phyloP scores from a whole-genome alignment of 2,113 vertebrate species.

The Gorsachius goisagi region DNA sequence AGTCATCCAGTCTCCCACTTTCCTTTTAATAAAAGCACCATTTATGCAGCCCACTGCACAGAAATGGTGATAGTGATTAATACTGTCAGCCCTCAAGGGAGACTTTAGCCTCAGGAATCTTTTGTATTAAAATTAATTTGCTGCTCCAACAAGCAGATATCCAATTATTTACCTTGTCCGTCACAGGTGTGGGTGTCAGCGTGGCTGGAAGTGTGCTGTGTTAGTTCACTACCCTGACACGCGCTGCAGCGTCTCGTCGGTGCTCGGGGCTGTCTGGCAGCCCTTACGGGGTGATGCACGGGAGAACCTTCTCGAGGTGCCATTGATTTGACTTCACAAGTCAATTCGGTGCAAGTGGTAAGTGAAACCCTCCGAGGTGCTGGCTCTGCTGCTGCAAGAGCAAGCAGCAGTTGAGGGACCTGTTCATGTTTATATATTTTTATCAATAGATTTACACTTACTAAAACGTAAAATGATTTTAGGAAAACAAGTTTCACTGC shows the following conservation, averaged over 20 bases:
- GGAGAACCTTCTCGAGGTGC: background rate
- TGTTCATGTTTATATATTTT: rapidly evolving
- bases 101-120: background rate
- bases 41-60: background rate
- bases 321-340: background rate
- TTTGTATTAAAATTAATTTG: background rate
- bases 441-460: background rate
- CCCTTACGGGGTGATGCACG: background rate
- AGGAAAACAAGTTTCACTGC: background rate
- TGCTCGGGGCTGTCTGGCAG: background rate
- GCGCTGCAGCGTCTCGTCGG: rapidly evolving
- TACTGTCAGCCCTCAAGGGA: background rate
- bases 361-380: background rate
- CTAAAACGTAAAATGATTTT: background rate
- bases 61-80: background rate
- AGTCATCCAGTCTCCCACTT: no score
- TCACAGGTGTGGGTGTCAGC: background rate
- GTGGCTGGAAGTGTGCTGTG: background rate
- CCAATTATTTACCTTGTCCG: background rate
- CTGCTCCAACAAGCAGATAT: background rate
- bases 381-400: background rate
- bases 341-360: rapidly evolving
- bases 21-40: no score
- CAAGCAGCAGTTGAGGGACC: background rate
- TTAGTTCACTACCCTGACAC: background rate